These are phyloP conservation scores for Trialeurodes vaporariorum DNA, from an alignment of 1,140 invertebrate species.

Conservation along the genomic window DNA sequence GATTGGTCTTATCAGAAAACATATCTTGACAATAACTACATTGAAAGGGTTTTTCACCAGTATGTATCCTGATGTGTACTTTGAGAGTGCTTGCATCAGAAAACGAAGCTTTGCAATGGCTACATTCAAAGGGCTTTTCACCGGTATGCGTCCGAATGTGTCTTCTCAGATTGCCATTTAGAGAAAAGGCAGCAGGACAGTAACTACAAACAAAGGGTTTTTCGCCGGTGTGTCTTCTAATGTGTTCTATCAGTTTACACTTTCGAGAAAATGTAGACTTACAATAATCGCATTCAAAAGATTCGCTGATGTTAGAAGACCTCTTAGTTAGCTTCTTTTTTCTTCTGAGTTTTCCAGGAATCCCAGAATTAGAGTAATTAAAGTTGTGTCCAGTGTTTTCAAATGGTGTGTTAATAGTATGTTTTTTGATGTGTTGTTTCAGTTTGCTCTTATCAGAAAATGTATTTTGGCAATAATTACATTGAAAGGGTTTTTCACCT, in stretches of 20 bases:
- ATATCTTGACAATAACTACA: too few species aligned
- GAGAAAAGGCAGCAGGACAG: too few species aligned
- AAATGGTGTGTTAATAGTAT: slow-evolving; percentile 20
- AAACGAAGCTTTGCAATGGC: too few species aligned
- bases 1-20: too few species aligned
- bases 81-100: too few species aligned
- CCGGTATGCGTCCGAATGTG: too few species aligned
- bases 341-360: too few species aligned
- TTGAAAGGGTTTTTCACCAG: too few species aligned
- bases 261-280: neutral
- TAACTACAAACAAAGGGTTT: neutral
- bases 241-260: neutral
- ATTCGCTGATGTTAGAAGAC: neutral
- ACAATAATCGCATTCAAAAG: neutral
- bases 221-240: neutral
- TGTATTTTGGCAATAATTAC: slow-evolving; percentile 34
- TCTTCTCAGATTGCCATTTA: too few species aligned
- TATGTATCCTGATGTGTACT: too few species aligned
- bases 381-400: slow-evolving; percentile 31
- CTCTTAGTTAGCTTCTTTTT: neutral
- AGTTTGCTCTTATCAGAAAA: slow-evolving; percentile 26
- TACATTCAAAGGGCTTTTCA: too few species aligned
- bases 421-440: slow-evolving; percentile 15
- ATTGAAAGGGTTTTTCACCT: slow-evolving; percentile 19
- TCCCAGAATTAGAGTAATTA: slow-evolving; percentile 34